phyloP scores from a whole-genome alignment of 2,888 invertebrate species.

The Dusona sp. region DNA sequence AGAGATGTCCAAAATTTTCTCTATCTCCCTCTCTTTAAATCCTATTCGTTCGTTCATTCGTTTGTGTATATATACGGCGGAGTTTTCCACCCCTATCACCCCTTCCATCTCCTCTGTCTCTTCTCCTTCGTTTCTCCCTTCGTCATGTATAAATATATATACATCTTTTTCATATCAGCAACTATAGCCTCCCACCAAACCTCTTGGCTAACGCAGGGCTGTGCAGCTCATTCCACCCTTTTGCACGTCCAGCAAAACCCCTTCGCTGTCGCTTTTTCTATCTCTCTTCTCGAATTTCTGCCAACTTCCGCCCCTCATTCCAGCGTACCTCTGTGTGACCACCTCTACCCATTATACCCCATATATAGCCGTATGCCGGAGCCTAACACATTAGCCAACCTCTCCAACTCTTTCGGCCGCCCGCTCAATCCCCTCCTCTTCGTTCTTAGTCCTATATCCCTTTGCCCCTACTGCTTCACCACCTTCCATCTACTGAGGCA shows the following conservation, averaged over 20 bases:
- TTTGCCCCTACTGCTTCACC: slow-evolving; percentile 12
- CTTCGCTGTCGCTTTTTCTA: slow-evolving; percentile 55
- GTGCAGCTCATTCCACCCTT: slow-evolving; percentile 55
- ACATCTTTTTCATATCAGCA: slow-evolving; percentile 59
- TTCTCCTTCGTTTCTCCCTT: slow-evolving; percentile 54
- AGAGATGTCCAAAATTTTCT: slow-evolving; percentile 82
- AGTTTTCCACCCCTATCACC: slow-evolving; percentile 67
- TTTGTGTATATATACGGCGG: slow-evolving; percentile 61
- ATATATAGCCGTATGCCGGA: slow-evolving; percentile 64
- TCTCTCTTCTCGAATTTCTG: slow-evolving; percentile 58
- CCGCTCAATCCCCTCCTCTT: slow-evolving; percentile 25
- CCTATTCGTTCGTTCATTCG: slow-evolving; percentile 80
- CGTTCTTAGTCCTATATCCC: slow-evolving; percentile 12
- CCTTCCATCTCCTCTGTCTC: slow-evolving; percentile 47
- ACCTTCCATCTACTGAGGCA: slow-evolving; percentile 45
- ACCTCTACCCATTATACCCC: slow-evolving; percentile 52
- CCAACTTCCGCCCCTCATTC: slow-evolving; percentile 69
- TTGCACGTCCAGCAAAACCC: slow-evolving; percentile 32
- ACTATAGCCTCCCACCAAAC: slow-evolving; percentile 32
- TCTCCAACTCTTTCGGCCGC: slow-evolving; percentile 59
- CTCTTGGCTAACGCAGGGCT: slow-evolving; percentile 46
- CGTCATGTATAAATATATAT: slow-evolving; percentile 47
- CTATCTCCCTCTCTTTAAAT: slow-evolving; percentile 83
- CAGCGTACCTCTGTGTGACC: slow-evolving; percentile 47
- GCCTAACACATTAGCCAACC: slow-evolving; percentile 47